These are phyloP conservation scores for Clepsis dumicolana DNA, from an alignment of 2,888 invertebrate species.

Conservation along the genomic window DNA sequence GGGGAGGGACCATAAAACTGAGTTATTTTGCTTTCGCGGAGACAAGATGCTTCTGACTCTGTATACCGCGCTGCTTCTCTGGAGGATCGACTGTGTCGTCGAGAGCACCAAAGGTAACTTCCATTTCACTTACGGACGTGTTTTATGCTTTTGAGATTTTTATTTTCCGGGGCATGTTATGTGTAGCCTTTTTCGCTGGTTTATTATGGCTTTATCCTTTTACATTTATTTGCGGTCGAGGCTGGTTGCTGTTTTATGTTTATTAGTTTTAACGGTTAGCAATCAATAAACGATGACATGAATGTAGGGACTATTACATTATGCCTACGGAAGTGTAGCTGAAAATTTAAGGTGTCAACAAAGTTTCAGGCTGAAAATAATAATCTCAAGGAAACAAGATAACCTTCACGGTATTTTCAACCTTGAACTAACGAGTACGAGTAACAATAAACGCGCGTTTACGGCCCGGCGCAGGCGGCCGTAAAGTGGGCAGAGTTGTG, in stretches of 20 bases:
- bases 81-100: slow-evolving; percentile 78
- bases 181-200: slow-evolving; percentile 30
- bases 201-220: slow-evolving; percentile 31
- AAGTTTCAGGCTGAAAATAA: not conserved
- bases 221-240: slow-evolving; percentile 22
- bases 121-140: slow-evolving; percentile 25
- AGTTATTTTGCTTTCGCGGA: slow-evolving; percentile 62
- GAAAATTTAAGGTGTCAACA: not conserved
- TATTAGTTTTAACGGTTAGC: not conserved
- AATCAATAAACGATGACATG: not conserved
- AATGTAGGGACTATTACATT: not conserved
- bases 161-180: slow-evolving; percentile 23
- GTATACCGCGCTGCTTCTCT: slow-evolving; percentile 74
- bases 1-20: slow-evolving; percentile 74
- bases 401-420: slow-evolving; percentile 45
- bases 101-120: slow-evolving; percentile 80
- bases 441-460: slow-evolving; percentile 74
- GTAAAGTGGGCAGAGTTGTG: slow-evolving; percentile 70
- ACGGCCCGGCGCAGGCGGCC: slow-evolving; percentile 61
- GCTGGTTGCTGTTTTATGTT: not conserved
- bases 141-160: slow-evolving; percentile 37
- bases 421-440: slow-evolving; percentile 61
- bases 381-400: slow-evolving; percentile 8
- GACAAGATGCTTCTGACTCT: slow-evolving; percentile 78
- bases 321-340: not conserved